A percentile compares a stretch with the other conserved stretches of the same genome.
Conservation (phyloP, 2,888 invertebrate species). For the Pammene aurita region DNA sequence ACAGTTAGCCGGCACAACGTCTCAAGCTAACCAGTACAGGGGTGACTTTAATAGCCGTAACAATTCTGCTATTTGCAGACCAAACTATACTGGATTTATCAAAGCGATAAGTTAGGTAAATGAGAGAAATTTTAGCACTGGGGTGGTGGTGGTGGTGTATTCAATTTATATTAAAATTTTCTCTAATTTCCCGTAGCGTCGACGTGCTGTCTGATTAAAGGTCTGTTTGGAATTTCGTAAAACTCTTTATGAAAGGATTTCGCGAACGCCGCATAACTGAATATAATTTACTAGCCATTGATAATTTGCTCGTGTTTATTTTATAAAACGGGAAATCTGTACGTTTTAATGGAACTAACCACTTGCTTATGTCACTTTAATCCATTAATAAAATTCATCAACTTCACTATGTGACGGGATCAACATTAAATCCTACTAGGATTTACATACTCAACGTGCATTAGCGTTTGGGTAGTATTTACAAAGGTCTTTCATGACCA, state of each 20-base stretch:
- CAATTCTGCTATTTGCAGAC: background rate
- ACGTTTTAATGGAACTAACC: slow-evolving; percentile 9
- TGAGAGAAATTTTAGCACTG: background rate
- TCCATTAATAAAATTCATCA: too few species aligned
- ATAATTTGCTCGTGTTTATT: slow-evolving; percentile 24
- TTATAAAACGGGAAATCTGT: background rate
- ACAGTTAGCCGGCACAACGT: background rate
- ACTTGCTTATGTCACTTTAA: background rate
- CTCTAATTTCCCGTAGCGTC: slow-evolving; percentile 39
- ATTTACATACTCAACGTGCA: background rate
- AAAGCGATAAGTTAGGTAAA: background rate
- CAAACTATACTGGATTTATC: background rate
- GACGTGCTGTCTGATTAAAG: slow-evolving; percentile 40
- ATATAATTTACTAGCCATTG: slow-evolving; percentile 35
- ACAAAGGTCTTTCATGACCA: background rate
- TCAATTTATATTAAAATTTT: slow-evolving; percentile 43
- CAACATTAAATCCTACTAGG: background rate
- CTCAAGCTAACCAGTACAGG: background rate
- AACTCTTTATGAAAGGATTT: slow-evolving; percentile 36
- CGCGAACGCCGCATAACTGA: slow-evolving; percentile 33
- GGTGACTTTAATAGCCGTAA: background rate
- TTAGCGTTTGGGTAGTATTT: too few species aligned
- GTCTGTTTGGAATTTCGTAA: slow-evolving; percentile 36
- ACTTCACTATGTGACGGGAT: background rate
- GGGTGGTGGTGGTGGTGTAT: slow-evolving; percentile 34